phyloP scores from a whole-genome alignment of 2,888 invertebrate genomes.

The Napeogenes sylphis region DNA sequence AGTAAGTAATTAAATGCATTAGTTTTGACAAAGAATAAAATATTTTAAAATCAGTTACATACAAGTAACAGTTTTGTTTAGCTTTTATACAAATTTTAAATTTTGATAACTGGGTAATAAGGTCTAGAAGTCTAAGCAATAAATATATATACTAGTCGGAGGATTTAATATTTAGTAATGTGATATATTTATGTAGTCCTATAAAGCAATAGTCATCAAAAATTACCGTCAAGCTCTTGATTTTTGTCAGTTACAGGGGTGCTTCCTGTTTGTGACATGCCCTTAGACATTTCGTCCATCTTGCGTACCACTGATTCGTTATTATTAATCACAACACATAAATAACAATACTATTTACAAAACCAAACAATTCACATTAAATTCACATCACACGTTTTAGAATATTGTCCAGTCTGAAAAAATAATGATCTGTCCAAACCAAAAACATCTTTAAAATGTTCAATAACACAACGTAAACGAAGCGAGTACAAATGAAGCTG shows the following conservation, averaged over 20 bases:
- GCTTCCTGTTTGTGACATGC: constrained; percentile 78
- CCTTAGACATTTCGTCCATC: constrained; percentile 78
- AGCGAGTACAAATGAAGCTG: constrained; percentile 48
- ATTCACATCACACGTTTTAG: constrained; percentile 50
- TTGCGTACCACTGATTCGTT: constrained; percentile 74
- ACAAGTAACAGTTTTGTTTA: too few relatives aligned
- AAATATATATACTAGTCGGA: not conserved
- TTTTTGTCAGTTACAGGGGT: constrained; percentile 72
- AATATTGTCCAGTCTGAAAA: constrained; percentile 60
- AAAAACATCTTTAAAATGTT: constrained; percentile 60
- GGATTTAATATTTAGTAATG: not conserved
- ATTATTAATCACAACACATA: constrained; percentile 67
- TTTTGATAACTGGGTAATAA: not conserved
- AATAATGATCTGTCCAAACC: constrained; percentile 58
- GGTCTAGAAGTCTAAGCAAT: not conserved
- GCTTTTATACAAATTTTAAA: not conserved
- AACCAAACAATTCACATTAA: constrained; percentile 49
- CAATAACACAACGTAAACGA: constrained; percentile 49
- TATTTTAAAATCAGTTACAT: too few relatives aligned
- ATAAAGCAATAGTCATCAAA: constrained; percentile 14
- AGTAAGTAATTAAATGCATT: not conserved
- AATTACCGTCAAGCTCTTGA: constrained; percentile 71
- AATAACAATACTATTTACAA: constrained; percentile 60
- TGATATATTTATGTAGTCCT: not conserved
- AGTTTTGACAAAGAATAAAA: not conserved